These are phyloP conservation scores for Taenaris catops DNA, from an alignment of 2,888 invertebrate genomes.

Conservation along the genomic window DNA sequence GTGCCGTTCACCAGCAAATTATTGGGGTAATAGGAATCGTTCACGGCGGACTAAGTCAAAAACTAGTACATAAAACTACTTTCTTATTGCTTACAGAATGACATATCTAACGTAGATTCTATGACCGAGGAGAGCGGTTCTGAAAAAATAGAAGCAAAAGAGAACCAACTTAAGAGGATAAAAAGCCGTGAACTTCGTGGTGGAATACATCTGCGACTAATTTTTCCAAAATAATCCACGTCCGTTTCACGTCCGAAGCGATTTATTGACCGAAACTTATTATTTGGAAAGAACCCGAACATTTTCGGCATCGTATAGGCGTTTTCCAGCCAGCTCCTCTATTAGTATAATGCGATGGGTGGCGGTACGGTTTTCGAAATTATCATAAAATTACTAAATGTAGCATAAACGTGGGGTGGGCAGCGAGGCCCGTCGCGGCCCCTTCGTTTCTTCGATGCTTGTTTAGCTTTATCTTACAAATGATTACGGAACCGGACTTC, in stretches of 20 bases:
- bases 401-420: slow-evolving; percentile 78
- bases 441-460: too few species aligned
- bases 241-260: slow-evolving; percentile 57
- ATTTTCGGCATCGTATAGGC: slow-evolving; percentile 52
- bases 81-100: slow-evolving; percentile 45
- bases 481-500: too few species aligned
- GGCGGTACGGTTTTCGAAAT: slow-evolving; percentile 77
- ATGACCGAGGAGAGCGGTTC: slow-evolving; percentile 49
- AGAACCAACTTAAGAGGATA: slow-evolving; percentile 64
- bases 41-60: slow-evolving; percentile 51
- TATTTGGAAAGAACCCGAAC: slow-evolving; percentile 64
- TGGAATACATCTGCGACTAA: slow-evolving; percentile 77
- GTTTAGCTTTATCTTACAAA: too few species aligned
- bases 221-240: slow-evolving; percentile 63
- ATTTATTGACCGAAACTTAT: slow-evolving; percentile 75
- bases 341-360: slow-evolving; percentile 80
- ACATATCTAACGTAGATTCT: slow-evolving; percentile 39
- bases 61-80: slow-evolving; percentile 10
- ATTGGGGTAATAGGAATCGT: slow-evolving; percentile 47
- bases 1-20: slow-evolving; percentile 33
- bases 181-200: slow-evolving; percentile 77
- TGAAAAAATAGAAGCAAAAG: slow-evolving; percentile 62
- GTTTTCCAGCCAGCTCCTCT: slow-evolving; percentile 63
- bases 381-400: slow-evolving; percentile 81
- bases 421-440: slow-evolving; percentile 64